Conservation (phyloP, 2,113 vertebrate species). For the Indicator maculatus region DNA sequence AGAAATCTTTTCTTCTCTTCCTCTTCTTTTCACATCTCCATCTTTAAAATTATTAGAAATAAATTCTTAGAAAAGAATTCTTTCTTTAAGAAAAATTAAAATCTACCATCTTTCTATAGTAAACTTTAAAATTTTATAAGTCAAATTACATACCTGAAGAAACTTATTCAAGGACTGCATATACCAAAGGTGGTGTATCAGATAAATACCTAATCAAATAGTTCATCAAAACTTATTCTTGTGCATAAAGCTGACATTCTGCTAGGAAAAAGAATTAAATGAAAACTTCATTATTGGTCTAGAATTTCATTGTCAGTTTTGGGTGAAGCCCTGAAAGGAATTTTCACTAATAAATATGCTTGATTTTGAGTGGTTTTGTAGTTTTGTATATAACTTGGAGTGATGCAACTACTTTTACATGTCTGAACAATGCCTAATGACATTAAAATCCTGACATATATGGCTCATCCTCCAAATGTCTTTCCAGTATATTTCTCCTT, state of each 20-base stretch:
- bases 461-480: not conserved
- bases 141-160: not conserved
- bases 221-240: not conserved
- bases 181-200: not conserved
- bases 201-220: not conserved
- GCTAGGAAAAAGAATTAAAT: not conserved
- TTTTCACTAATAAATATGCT: not conserved
- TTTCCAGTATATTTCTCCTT: not conserved
- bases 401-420: not conserved
- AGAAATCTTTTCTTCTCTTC: not conserved
- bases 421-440: not conserved
- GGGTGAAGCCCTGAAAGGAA: not conserved
- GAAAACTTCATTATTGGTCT: not conserved
- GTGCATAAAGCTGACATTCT: rapidly evolving
- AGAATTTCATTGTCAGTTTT: not conserved
- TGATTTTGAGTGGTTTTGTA: not conserved
- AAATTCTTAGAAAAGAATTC: not conserved
- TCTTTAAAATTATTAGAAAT: not conserved
- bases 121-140: not conserved
- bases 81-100: not conserved
- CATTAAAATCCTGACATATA: not conserved
- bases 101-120: not conserved
- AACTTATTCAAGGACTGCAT: not conserved
- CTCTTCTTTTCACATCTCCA: not conserved
- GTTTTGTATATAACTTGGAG: not conserved